Base-by-base conservation (phyloP, 2,888 invertebrate genomes). In the Boloria selene region DNA sequence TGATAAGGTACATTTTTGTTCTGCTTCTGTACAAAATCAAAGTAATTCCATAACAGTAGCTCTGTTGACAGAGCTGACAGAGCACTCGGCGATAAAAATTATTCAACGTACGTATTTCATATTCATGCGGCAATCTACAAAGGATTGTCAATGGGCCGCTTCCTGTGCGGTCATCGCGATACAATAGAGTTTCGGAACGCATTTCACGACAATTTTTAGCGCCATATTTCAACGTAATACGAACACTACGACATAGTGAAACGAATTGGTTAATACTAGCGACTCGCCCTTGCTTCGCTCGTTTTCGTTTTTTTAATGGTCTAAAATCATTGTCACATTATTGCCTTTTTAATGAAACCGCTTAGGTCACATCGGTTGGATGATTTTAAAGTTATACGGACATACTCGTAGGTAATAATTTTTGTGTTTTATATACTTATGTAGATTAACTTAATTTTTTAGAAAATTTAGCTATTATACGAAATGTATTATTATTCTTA, bases 81-180 rank as follows among this genome's bases (percentile, higher is more conserved):
- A 45, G 10, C 45, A 45, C 50, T 64, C 45, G 13, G 38, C 22
- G 13, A 38, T 31, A 52, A 22, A 31, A 45, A 31, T 59, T 50
- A 58, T 51, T 55, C 63, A 55, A 38, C 50, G n/a, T 59, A 49
- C 55, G 55, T 50, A 63, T 55, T 64, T 64, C 52, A 59, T 59
- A 69, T 69, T 65, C 69, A 69, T 50, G 60, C 69, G 44, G 61
- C 18, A 22, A 63, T 47, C 47, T 59, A 52, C 63, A 49, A 61
- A 65, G 63, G 65, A 69, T 69, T 66, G 69, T 52, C 69, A 65
- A 68, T 65, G 52, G 55, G 63, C 52, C 45, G 63, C 60, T 69
- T 69, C 63, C 65, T 69, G 69, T 50, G 63, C 47, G 64, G 64
- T 64, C 58, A 64, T 47, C 58, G 47, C 16, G 17, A 47, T 51